Percentiles rank a stretch among this genome's conserved stretches.
phyloP scores from a whole-genome alignment of 2,113 vertebrate genomes.

The Bombycilla garrulus region DNA sequence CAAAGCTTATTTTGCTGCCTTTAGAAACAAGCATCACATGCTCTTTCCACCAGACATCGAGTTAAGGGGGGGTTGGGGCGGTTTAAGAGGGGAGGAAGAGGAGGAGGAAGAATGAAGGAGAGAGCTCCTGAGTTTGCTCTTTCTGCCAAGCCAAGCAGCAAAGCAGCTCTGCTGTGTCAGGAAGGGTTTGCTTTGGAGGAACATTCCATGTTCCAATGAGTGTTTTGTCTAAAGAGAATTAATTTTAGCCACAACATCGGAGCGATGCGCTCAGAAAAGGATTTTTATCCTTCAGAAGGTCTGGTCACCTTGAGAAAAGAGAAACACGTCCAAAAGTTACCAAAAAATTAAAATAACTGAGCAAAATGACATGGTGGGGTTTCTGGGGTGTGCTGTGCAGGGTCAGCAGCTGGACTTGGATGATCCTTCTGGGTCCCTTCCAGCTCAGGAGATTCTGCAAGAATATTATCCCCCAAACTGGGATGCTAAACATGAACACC shows the following conservation, averaged over 20 bases:
- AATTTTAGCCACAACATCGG: neutral
- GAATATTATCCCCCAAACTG: neutral
- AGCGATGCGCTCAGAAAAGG: neutral
- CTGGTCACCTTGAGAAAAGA: neutral
- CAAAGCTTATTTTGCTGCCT: slow-evolving; percentile 70
- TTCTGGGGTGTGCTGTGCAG: neutral
- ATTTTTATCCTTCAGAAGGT: neutral
- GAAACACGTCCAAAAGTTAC: neutral
- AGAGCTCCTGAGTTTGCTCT: neutral
- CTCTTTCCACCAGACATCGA: slow-evolving; percentile 15
- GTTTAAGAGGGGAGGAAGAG: neutral
- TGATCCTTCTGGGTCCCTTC: neutral
- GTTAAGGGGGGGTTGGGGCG: neutral
- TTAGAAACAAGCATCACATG: slow-evolving; percentile 62
- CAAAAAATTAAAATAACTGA: neutral
- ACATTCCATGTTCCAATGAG: neutral
- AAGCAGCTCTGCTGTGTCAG: neutral
- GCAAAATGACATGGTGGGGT: neutral
- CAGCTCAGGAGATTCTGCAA: neutral
- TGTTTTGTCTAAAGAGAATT: neutral
- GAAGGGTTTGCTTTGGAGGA: neutral
- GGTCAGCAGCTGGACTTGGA: neutral
- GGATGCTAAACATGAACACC: fast-evolving
- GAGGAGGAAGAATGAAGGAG: neutral
- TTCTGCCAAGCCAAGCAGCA: neutral